Conservation (phyloP, 2,113 vertebrate genomes). For the Kryptolebias marmoratus region DNA sequence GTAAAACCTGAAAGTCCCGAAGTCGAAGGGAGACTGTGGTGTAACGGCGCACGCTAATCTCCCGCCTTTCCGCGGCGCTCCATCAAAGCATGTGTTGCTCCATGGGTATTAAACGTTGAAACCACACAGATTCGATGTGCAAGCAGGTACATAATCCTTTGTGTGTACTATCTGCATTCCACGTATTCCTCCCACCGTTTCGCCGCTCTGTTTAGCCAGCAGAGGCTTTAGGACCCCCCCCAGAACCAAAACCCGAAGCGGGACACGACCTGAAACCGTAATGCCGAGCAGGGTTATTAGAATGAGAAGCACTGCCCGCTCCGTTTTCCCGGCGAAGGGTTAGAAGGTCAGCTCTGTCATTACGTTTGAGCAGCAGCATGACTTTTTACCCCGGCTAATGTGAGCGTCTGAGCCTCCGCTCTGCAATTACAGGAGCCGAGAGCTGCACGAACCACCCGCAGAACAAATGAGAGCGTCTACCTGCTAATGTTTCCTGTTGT, state of each 20-base stretch:
- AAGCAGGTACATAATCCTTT: slow-evolving; percentile 68
- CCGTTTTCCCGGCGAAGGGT: slow-evolving; percentile 67
- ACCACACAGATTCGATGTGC: slow-evolving; percentile 57
- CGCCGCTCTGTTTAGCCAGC: slow-evolving; percentile 52
- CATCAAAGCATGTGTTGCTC: slow-evolving; percentile 59
- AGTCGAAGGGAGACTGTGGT: slow-evolving; percentile 29
- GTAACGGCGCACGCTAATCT: slow-evolving; percentile 50
- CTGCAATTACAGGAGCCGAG: slow-evolving; percentile 60
- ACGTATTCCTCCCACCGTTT: slow-evolving; percentile 56
- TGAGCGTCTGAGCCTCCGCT: slow-evolving; percentile 29
- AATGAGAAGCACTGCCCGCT: slow-evolving; percentile 52
- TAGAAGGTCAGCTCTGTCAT: slow-evolving; percentile 71
- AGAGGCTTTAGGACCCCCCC: slow-evolving; percentile 61
- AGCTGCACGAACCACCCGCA: slow-evolving; percentile 41
- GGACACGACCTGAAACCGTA: slow-evolving; percentile 68
- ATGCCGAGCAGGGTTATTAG: slow-evolving; percentile 69
- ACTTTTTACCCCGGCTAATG: slow-evolving; percentile 52
- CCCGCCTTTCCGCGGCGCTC: slow-evolving; percentile 48
- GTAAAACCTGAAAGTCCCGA: slow-evolving; percentile 33
- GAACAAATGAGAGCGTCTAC: slow-evolving; percentile 55
- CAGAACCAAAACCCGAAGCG: slow-evolving; percentile 44
- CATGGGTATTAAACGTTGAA: slow-evolving; percentile 56
- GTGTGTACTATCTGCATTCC: slow-evolving; percentile 73
- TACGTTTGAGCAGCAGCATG: slow-evolving; percentile 50
- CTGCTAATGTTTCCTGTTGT: slow-evolving; percentile 54